Evolutionary conservation across 2,113 vertebrate species (phyloP), one percentile per base, ranked within the genome.

Genomic region (Ptilonorhynchus violaceus): DNA sequence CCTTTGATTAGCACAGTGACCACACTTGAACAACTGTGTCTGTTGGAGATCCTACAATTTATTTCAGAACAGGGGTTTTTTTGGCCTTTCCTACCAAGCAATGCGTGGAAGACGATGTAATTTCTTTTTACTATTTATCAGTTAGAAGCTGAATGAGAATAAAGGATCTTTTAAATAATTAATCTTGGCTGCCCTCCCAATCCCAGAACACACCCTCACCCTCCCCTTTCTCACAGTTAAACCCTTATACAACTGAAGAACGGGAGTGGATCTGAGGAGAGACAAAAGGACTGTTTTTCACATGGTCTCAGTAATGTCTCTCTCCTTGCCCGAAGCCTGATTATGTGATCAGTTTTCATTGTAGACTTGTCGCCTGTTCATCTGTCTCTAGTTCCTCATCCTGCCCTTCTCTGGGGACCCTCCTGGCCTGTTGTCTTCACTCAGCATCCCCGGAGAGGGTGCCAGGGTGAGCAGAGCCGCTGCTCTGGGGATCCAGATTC

Each of bases 151-250:
- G 56, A 72, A 83, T 18, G 59, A 58, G n/a, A 94, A 94, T 88
- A 83, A 92, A 91, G 21, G 39, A 50, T 15, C 42, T 77, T 92
- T 91, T n/a, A 88, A 94, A 80, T 77, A 62, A 95, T 85, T 83
- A 83, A 93, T 80, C 41, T 58, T 85, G 85, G 75, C 50, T 80
- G 70, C 53, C 24, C 46, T 83, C 50, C 78, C 85, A 56, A 69
- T 44, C 75, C 10, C 63, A 42, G 67, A 53, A 46, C 83, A 66
- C 52, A 46, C 37, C 53, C 55, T 76, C 64, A 1, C 19, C 31
- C 62, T 83, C 75, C 31, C 22, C 23, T 69, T 93, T 70, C 88
- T 94, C 68, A 19, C 31, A 39, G 80, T 42, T 74, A 30, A 74
- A 56, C 55, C 66, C 70, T 88, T 70, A 27, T 0, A 53, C 37